A percentile compares a stretch with the other conserved stretches of the same genome.
Conservation (phyloP, 2,113 vertebrate genomes). For the Grallaria varia region DNA sequence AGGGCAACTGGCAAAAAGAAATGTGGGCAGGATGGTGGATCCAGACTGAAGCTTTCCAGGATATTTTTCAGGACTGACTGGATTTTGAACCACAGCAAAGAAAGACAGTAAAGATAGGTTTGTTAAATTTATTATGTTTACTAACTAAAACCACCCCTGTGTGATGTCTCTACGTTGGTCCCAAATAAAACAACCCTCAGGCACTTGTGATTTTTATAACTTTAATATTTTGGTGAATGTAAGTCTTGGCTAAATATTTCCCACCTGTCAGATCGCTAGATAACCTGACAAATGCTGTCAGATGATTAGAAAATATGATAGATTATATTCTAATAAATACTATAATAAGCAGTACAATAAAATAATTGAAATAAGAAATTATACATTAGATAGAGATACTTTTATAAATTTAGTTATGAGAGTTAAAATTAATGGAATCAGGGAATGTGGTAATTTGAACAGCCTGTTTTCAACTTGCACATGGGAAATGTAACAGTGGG, state of each 20-base stretch:
- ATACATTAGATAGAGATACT: not conserved
- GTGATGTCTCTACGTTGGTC: too few relatives aligned
- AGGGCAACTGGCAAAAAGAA: not conserved
- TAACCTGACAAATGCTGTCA: not conserved
- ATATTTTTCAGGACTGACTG: not conserved
- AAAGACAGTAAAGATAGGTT: not conserved
- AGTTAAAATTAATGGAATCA: not conserved
- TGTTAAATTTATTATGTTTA: not conserved
- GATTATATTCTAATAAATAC: not conserved
- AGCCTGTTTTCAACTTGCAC: not conserved
- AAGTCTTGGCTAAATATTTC: not conserved
- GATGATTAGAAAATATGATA: not conserved
- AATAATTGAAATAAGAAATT: not conserved
- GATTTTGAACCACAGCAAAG: not conserved
- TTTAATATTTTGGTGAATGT: not conserved
- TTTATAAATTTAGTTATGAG: not conserved
- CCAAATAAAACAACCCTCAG: not conserved
- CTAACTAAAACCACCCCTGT: not conserved
- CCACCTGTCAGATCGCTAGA: not conserved
- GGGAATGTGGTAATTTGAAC: not conserved
- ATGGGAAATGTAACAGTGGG: not conserved
- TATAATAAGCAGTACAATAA: not conserved
- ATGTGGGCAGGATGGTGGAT: not conserved
- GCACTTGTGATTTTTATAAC: not conserved
- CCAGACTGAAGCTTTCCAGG: not conserved